Evolutionary conservation across 37 sponge, comb jelly and placozoan genomes (phyloP).

Genomic region (Lycopodina hypogea): DNA sequence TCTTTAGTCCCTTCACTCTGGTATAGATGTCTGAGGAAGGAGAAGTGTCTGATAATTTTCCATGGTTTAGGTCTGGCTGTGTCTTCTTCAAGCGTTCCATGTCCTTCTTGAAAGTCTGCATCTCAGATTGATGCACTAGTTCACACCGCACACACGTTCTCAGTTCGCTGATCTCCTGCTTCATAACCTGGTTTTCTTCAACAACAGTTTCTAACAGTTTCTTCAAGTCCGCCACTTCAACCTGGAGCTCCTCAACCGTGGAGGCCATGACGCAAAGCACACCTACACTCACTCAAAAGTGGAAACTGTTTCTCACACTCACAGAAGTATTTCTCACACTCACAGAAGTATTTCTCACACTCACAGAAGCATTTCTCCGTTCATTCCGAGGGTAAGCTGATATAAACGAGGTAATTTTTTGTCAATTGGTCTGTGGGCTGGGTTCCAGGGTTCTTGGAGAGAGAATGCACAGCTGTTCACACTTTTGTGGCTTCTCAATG

Average conservation of each 20-base stretch:
- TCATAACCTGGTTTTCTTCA: conserved; percentile 14
- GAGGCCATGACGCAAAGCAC: not conserved
- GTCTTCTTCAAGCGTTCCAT: conserved; percentile 27
- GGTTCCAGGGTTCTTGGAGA: no score
- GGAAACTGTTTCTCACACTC: not conserved
- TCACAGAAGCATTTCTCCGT: no score
- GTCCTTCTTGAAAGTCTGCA: conserved; percentile 20
- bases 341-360: no score
- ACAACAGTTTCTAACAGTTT: not conserved
- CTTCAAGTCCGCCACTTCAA: not conserved
- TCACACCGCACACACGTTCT: conserved; percentile 4
- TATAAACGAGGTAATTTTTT: no score
- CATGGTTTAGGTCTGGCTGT: not conserved
- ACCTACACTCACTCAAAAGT: not conserved
- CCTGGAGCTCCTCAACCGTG: not conserved
- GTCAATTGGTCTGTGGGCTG: no score
- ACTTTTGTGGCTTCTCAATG: no score
- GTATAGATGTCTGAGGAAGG: conserved; percentile 18
- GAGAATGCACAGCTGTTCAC: no score
- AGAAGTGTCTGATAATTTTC: not conserved
- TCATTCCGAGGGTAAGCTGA: no score
- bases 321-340: not conserved
- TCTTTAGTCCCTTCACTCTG: conserved; percentile 20
- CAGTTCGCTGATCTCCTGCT: conserved; percentile 14
- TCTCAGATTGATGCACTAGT: conserved; percentile 19